phyloP scores from a whole-genome alignment of 2,797 vertebrate species.

The Ispidina picta region DNA sequence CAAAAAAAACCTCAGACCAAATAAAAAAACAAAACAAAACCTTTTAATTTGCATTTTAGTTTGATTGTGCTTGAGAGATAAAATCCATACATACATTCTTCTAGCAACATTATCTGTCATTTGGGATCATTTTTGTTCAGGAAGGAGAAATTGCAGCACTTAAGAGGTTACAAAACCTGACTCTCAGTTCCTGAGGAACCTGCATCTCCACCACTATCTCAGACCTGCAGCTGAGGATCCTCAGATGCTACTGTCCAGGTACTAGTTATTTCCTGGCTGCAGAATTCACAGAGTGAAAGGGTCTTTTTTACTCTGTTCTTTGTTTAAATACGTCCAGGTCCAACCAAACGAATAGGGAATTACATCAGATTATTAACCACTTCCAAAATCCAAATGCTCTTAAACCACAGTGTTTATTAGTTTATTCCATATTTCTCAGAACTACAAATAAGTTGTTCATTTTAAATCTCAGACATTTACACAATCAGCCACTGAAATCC shows the following conservation, averaged over 20 bases:
- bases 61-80: neutral
- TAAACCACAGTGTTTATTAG: neutral
- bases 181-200: neutral
- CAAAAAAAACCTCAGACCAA: neutral
- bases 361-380: neutral
- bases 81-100: neutral
- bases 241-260: neutral
- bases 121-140: neutral
- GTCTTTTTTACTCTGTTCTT: neutral
- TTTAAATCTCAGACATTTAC: conserved; percentile 31
- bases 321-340: neutral
- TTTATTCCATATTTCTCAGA: neutral
- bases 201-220: neutral
- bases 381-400: neutral
- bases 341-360: neutral
- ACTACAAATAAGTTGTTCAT: neutral
- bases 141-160: neutral
- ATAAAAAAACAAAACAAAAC: neutral
- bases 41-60: conserved; percentile 3
- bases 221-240: neutral
- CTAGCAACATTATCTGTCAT: neutral
- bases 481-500: conserved; percentile 1
- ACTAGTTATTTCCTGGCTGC: neutral
- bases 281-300: neutral
- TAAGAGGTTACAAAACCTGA: neutral